A percentile compares a stretch with the other conserved stretches of the same genome.
Conservation (phyloP, 2,888 invertebrate species). For the Eupeodes luniger region DNA sequence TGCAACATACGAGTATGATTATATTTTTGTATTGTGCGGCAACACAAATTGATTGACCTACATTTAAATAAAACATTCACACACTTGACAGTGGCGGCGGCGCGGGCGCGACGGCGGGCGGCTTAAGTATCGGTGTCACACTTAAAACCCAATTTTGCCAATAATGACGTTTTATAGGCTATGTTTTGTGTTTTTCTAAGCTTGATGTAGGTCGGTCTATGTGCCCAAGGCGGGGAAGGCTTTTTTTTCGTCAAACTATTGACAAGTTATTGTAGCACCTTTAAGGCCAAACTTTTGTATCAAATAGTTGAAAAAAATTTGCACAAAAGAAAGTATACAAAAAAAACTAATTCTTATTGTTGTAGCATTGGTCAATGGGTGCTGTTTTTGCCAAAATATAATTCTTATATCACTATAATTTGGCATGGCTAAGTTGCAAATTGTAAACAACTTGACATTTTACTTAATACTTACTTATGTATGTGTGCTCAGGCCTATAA, state of each 20-base stretch:
- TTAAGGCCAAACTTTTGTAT: slow-evolving; percentile 34
- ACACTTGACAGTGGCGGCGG: background rate
- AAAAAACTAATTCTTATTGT: slow-evolving; percentile 33
- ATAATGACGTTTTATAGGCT: slow-evolving; percentile 51
- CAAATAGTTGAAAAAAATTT: slow-evolving; percentile 38
- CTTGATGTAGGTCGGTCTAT: background rate
- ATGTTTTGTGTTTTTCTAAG: slow-evolving; percentile 30
- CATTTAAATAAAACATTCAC: slow-evolving; percentile 35
- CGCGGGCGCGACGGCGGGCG: too few relatives aligned
- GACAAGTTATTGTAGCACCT: slow-evolving; percentile 29
- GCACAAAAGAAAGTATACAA: slow-evolving; percentile 36
- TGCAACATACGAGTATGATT: slow-evolving; percentile 26
- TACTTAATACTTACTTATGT: too few relatives aligned
- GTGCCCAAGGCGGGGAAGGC: slow-evolving; percentile 18
- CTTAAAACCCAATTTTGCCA: slow-evolving; percentile 43
- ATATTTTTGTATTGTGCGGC: slow-evolving; percentile 45
- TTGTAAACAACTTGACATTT: too few relatives aligned
- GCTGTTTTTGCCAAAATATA: background rate
- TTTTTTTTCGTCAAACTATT: slow-evolving; percentile 31
- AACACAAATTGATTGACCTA: slow-evolving; percentile 69
- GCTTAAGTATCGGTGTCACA: slow-evolving; percentile 6
- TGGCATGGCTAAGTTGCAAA: too few relatives aligned
- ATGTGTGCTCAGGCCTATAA: too few relatives aligned
- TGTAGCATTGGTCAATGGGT: slow-evolving; percentile 24
- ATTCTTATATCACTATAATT: too few relatives aligned